Base-by-base conservation (phyloP, 2,797 vertebrate species). In the Anguilla obscura region DNA sequence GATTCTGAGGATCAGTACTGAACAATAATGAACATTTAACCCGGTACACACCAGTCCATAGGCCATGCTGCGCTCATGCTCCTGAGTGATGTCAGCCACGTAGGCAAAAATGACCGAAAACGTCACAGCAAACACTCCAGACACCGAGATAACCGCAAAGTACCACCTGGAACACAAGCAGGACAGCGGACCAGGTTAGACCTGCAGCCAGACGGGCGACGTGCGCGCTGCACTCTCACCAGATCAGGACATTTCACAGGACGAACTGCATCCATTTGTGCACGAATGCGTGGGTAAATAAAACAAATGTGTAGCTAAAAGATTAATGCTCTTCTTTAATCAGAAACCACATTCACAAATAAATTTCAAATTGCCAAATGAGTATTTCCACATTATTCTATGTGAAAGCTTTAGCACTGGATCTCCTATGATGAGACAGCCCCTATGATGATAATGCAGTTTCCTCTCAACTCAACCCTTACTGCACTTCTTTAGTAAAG, bases 31-130 rank as follows among this genome's bases (percentile, higher is more conserved):
- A 40, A 79, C 33, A 45, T 5, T 21, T 18, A 45, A 1, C 21
- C n/a, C 14, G 45, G 69, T 84, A 90, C 80, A 0, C 94, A 97
- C 97, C 97, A 97, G 92, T 85, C 97, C 97, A 86, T 97, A 97
- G 45, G 97, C 97, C 97, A 97, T 97, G 91, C 97, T 97, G 91
- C 97, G 96, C 92, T 97, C 97, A 84, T 97, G 97, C 90, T 97
- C 97, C 90, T 97, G 96, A 4, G 97, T 97, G 95, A 97, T 97
- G 91, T 97, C 97, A 56, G 97, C 97, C 92, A 97, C 97, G 89
- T 97, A 97, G 0, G 97, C 97, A 93, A 97, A 97, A 86, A 97
- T 96, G 90, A 97, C 97, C 0, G 97, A 97, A 92, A 97, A 97
- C 0, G 97, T 97, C 89, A 97, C 97, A 10, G 97, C 97, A 91